Evolutionary conservation across 2,113 vertebrate genomes (phyloP), one percentile per base, ranked within the genome.

Genomic region (Todiramphus chloris): DNA sequence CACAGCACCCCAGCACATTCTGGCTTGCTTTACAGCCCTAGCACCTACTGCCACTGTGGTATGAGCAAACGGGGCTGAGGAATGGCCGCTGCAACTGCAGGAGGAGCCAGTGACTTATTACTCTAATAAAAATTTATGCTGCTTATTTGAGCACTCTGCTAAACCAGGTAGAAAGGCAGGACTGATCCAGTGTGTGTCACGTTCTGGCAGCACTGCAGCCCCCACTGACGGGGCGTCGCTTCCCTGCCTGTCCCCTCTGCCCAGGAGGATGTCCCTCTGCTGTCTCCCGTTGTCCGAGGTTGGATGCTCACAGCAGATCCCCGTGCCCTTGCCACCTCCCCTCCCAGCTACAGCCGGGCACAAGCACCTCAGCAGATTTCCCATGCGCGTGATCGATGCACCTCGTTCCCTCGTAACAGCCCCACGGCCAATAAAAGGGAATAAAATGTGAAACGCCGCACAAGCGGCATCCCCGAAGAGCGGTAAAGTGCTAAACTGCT

Each of bases 391-490:
- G 95, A 97, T 82, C 33, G 75, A 97, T 91, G 73, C 53, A 13
- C 74, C 86, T 97, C 44, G 33, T 94, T 97, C 96, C 87, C 92
- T 91, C 83, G 60, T 87, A 64, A 80, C 85, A 51, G 28, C 56
- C 90, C 94, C 31, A 27, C 77, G 67, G 87, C 94, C 62, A 89
- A 94, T 95, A 94, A 94, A 97, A 96, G 69, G 90, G 94, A 95
- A 94, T 96, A 93, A 90, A 95, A 95, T 30, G 50, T 23, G 24
- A 86, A 96, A 80, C 8, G 46, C 93, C 73, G 76, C 16, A 24
- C 93, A 93, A 95, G 94, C 86, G 41, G 92, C 78, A 27, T 97
- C 98, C 97, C 97, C n/a, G 12, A 95, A 94, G 98, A 96, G 93
- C 48, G 1, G 8, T 95, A 82, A 95, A 97, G 82, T 9, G 35